phyloP scores from a whole-genome alignment of 2,797 vertebrate genomes.

The Sebastes matsubarae region DNA sequence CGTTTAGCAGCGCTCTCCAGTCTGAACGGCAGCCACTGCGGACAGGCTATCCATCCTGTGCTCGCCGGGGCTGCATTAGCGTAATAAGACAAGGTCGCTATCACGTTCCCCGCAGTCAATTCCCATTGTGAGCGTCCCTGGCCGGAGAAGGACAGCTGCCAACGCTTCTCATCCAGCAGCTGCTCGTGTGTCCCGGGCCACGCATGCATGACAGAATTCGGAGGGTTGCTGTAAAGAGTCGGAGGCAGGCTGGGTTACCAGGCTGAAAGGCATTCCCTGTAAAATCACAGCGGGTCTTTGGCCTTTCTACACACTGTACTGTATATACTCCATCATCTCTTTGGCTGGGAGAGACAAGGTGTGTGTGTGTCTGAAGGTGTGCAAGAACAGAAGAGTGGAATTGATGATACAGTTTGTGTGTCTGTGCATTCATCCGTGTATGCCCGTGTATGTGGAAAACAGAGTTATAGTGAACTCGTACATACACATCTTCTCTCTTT shows the following conservation, averaged over 20 bases:
- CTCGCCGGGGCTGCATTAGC: slow-evolving; percentile 41
- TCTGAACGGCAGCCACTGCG: slow-evolving; percentile 48
- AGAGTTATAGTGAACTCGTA: slow-evolving; percentile 36
- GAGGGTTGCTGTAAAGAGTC: slow-evolving; percentile 14
- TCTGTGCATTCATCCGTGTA: slow-evolving; percentile 39
- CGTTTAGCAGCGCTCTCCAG: slow-evolving; percentile 39
- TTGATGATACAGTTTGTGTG: slow-evolving; percentile 27
- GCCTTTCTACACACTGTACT: slow-evolving; percentile 7
- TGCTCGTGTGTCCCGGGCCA: slow-evolving; percentile 48
- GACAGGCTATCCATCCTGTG: slow-evolving; percentile 56
- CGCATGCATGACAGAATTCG: slow-evolving; percentile 30
- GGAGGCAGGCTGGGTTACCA: slow-evolving; percentile 32
- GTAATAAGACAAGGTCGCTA: slow-evolving; percentile 54
- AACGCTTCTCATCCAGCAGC: slow-evolving; percentile 44
- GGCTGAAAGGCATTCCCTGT: slow-evolving; percentile 24
- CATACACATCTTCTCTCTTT: background rate
- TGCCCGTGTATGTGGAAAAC: slow-evolving; percentile 31
- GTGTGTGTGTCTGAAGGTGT: background rate
- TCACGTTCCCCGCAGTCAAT: slow-evolving; percentile 51
- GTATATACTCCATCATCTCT: slow-evolving; percentile 19
- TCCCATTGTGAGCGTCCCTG: slow-evolving; percentile 36
- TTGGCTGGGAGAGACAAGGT: background rate
- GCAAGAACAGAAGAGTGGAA: background rate
- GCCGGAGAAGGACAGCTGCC: slow-evolving; percentile 55
- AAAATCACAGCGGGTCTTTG: slow-evolving; percentile 39